A percentile compares a stretch with the other conserved stretches of the same genome.
These are phyloP conservation scores for Hormaphis cornu DNA, from an alignment of 1,140 invertebrate genomes.

Conservation along the genomic window DNA sequence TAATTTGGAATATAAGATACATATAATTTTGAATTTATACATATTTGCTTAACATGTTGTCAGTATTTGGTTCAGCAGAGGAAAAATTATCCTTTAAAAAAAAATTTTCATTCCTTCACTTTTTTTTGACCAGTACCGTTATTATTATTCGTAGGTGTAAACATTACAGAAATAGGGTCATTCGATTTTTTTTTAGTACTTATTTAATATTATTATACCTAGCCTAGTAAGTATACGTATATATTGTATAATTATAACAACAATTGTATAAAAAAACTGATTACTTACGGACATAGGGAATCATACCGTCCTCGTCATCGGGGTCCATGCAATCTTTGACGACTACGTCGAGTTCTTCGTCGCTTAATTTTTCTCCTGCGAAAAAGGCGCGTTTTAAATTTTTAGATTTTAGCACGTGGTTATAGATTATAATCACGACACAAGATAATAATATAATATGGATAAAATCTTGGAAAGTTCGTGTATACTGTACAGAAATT, in stretches of 20 bases:
- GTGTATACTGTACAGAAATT: background rate
- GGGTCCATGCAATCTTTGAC: slow-evolving; percentile 38
- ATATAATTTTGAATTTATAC: too few relatives aligned
- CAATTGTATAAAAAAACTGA: background rate
- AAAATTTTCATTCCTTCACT: too few relatives aligned
- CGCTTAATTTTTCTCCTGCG: slow-evolving; percentile 38
- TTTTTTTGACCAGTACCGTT: too few relatives aligned
- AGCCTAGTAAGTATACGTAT: background rate
- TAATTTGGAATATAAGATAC: too few relatives aligned
- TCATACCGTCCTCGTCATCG: slow-evolving; percentile 40
- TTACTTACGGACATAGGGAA: slow-evolving; percentile 38
- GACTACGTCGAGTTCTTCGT: slow-evolving; percentile 37
- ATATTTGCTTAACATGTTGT: too few relatives aligned
- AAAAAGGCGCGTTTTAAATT: background rate
- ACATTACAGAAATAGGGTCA: background rate
- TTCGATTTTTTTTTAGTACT: background rate
- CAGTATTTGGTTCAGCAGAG: too few relatives aligned
- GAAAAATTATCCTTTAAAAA: too few relatives aligned
- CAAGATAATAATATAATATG: background rate
- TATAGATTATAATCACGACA: background rate
- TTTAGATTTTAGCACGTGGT: background rate
- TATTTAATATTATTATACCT: background rate
- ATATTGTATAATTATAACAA: background rate
- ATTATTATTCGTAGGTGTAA: too few relatives aligned
- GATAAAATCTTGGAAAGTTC: background rate